These are phyloP conservation scores for Manduca sexta DNA, from an alignment of 1,140 invertebrate genomes.

Conservation along the genomic window DNA sequence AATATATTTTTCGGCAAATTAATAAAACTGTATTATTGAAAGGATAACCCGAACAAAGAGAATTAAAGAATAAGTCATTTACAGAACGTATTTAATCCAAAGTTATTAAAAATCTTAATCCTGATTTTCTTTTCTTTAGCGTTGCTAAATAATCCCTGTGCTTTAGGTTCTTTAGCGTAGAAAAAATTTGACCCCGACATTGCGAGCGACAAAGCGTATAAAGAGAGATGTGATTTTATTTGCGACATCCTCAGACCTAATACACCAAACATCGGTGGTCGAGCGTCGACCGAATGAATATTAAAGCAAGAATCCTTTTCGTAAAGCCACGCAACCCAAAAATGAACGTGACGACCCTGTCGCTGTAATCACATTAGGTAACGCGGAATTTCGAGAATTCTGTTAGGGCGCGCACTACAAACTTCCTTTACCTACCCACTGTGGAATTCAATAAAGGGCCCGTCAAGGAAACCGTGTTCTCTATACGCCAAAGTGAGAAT, in stretches of 20 bases:
- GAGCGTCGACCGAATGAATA: background rate
- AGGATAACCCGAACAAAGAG: too few species aligned
- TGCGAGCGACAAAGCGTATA: too few species aligned
- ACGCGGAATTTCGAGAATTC: slow-evolving; percentile 38
- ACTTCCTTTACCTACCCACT: slow-evolving; percentile 41
- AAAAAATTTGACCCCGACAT: too few species aligned
- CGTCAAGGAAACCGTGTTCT: slow-evolving; percentile 28
- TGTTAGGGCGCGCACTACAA: slow-evolving; percentile 43
- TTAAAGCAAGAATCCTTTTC: slow-evolving; percentile 1
- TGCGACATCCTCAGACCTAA: background rate
- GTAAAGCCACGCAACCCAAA: slow-evolving; percentile 9
- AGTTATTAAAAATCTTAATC: too few species aligned
- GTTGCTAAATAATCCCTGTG: too few species aligned
- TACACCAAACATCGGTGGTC: background rate
- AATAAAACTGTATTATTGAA: too few species aligned
- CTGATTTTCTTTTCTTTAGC: too few species aligned
- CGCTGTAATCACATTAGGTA: slow-evolving; percentile 28
- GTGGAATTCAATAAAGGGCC: slow-evolving; percentile 60
- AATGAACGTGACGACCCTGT: slow-evolving; percentile 11
- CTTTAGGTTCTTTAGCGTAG: too few species aligned
- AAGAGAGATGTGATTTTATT: background rate
- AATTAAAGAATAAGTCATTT: too few species aligned
- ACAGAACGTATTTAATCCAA: too few species aligned
- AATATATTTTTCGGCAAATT: too few species aligned
- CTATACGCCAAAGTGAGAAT: slow-evolving; percentile 48